Base-by-base conservation (phyloP, 2,888 invertebrate genomes). In the Philaethria dido region DNA sequence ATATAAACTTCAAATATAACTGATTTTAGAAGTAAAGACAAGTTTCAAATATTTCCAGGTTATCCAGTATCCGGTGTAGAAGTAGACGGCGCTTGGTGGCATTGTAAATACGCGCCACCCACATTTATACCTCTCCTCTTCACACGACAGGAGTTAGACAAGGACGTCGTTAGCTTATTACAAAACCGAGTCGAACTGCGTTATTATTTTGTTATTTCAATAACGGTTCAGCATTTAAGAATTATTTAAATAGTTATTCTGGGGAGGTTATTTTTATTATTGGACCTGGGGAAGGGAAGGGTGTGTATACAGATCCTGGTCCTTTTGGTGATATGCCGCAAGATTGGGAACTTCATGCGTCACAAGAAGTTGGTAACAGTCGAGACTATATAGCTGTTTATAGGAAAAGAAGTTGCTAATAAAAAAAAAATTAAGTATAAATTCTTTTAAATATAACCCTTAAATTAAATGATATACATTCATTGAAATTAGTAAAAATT, bases 191-290 rank as follows among this genome's bases (percentile, higher is more conserved):
- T 48, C 68, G 67, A 0, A 93, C 93, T 66, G 95, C 96, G 0
- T 78, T 97, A 62, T 79, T 97, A 57, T 97, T 97, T 82, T 97
- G 97, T 79, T 97, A 97, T 77, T 97, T 97, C 77, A 97, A 97
- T 78, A 94, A 96, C 77, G 93, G 94, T 8, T 74, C 78, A 0
- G 96, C 96, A 22, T 97, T 97, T 83, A 78, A 89, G 13, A 87
- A 95, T 11, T 97, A 97, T 77, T 83, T 97, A 68, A 81, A 93
- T 73, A 80, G 93, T 77, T 96, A 94, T 81, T 78, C 85, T 29
- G 96, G 98, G 36, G 88, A 90, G 44, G 90, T 95, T 69, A 81
- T 98, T 62, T 89, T 97, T 76, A 94, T 97, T 16, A 95, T 97
- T 70, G 97, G 97, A 0, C 97, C 97, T 0, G 93, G 88, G 2